Evolutionary conservation across 2,113 vertebrate genomes (phyloP).

Genomic region (Pseudopodoces humilis): DNA sequence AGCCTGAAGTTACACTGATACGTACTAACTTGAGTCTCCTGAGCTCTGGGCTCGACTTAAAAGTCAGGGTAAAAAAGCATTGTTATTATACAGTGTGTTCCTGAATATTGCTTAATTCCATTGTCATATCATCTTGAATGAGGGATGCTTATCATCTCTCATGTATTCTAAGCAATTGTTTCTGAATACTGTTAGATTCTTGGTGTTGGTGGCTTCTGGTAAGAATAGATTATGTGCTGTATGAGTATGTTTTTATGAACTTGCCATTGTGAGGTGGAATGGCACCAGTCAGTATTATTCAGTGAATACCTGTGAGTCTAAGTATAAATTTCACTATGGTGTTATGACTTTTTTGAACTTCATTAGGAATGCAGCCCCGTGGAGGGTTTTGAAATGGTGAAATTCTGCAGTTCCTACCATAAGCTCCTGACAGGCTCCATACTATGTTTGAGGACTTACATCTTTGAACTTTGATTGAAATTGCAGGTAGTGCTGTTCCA

Average conservation of each 20-base stretch:
- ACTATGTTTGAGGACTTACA: fast-evolving
- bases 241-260: not conserved
- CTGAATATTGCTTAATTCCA: not conserved
- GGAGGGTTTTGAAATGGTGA: not conserved
- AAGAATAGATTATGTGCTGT: not conserved
- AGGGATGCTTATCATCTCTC: not conserved
- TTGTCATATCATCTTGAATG: not conserved
- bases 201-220: not conserved
- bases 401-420: not conserved
- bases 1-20: not conserved
- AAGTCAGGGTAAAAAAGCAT: fast-evolving
- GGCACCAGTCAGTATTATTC: not conserved
- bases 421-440: not conserved
- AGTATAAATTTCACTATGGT: not conserved
- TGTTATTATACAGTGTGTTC: not conserved
- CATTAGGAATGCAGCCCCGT: not conserved
- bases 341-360: not conserved
- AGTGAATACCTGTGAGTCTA: not conserved
- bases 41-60: not conserved
- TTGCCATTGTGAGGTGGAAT: not conserved
- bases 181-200: not conserved
- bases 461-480: not conserved
- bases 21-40: not conserved
- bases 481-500: not conserved
- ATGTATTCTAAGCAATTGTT: not conserved